Conservation (phyloP, 1,140 invertebrate species). For the Asobara japonica region DNA sequence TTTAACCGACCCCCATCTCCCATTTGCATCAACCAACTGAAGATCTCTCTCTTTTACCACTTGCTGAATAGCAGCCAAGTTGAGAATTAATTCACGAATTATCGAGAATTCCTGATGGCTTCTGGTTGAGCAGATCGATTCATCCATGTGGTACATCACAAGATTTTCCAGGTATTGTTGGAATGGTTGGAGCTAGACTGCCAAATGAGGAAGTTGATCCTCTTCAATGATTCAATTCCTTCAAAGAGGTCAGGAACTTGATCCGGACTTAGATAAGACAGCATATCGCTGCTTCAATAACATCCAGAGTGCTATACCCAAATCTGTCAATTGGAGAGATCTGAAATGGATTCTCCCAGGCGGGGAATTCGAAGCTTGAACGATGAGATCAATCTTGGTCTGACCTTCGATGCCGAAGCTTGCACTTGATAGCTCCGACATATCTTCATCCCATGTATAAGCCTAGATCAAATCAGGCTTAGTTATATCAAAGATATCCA, state of each 20-base stretch:
- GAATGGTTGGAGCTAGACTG: neutral
- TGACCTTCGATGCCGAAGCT: too few relatives aligned
- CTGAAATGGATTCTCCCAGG: too few relatives aligned
- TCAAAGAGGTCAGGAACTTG: neutral
- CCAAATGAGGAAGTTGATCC: neutral
- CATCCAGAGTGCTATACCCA: too few relatives aligned
- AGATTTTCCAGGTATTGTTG: neutral
- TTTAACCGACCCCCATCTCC: conserved; percentile 24
- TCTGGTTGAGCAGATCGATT: neutral
- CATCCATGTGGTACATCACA: neutral
- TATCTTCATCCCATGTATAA: too few relatives aligned
- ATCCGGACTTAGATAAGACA: neutral
- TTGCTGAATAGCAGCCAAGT: neutral
- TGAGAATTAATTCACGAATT: conserved; percentile 4
- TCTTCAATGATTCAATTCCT: neutral
- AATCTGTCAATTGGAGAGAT: too few relatives aligned
- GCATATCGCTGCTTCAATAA: too few relatives aligned
- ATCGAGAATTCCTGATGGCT: conserved; percentile 18
- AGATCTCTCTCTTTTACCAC: neutral
- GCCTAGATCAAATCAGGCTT: too few relatives aligned
- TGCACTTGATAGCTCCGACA: too few relatives aligned
- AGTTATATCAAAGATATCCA: too few relatives aligned
- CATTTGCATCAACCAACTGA: conserved; percentile 33
- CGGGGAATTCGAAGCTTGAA: too few relatives aligned
- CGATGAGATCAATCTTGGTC: too few relatives aligned